Conservation (phyloP, 2,888 invertebrate species). For the Boloria euphrosyne region DNA sequence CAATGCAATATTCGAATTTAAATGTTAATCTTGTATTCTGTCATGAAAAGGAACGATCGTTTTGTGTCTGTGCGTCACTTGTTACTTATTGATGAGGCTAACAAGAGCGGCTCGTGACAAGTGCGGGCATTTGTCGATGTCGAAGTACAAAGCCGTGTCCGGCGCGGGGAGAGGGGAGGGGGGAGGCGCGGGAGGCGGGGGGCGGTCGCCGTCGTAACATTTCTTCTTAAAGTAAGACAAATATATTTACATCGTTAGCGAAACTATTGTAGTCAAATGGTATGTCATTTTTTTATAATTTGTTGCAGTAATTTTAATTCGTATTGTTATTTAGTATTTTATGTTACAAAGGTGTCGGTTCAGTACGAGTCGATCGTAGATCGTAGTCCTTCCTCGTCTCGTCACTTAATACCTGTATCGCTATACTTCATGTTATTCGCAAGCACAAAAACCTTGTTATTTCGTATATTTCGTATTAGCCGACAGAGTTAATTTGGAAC, state of each 20-base stretch:
- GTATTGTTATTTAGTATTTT: constrained; percentile 81
- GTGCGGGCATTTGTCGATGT: constrained; percentile 18
- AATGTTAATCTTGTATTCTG: too few species aligned
- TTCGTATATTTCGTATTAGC: too few species aligned
- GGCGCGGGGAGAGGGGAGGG: constrained; percentile 5
- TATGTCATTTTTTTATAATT: constrained; percentile 64
- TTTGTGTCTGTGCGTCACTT: too few species aligned
- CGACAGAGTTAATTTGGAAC: too few species aligned
- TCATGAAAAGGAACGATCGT: too few species aligned
- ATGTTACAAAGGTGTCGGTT: constrained; percentile 54
- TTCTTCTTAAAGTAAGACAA: constrained; percentile 60
- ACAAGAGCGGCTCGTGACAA: background rate
- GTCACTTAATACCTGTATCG: too few species aligned
- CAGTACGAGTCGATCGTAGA: constrained; percentile 13
- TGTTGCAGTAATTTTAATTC: constrained; percentile 73
- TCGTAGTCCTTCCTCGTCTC: background rate
- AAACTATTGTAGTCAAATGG: constrained; percentile 67
- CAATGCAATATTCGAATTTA: background rate
- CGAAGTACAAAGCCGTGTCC: constrained; percentile 23
- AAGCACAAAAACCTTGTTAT: too few species aligned
- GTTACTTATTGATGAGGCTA: too few species aligned
- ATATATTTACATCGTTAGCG: constrained; percentile 52
- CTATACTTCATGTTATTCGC: too few species aligned
- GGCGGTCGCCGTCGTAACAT: constrained; percentile 46
- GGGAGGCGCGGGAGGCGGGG: too few species aligned